phyloP scores from a whole-genome alignment of 2,113 vertebrate species.

The Scolopax mira region DNA sequence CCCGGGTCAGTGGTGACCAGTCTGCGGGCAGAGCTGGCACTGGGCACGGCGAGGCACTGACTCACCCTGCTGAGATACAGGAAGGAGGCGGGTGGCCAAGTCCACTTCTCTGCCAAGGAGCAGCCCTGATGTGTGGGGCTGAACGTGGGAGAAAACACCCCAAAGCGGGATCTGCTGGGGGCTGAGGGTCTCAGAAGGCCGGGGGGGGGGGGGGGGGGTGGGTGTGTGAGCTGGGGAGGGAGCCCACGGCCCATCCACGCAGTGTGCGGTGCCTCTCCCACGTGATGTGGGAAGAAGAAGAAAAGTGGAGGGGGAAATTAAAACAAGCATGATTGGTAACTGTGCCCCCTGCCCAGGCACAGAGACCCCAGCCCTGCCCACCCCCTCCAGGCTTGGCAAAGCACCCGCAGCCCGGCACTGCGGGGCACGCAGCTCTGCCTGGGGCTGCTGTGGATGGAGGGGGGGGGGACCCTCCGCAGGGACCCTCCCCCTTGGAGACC shows the following conservation, averaged over 20 bases:
- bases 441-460: background rate
- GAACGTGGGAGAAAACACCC: background rate
- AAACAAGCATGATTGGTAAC: background rate
- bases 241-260: background rate
- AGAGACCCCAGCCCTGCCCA: background rate
- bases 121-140: background rate
- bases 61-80: conserved; percentile 46
- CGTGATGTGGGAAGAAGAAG: background rate
- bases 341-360: background rate
- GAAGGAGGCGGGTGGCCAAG: conserved; percentile 30
- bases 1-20: background rate
- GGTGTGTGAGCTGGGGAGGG: background rate
- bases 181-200: background rate
- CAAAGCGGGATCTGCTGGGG: background rate
- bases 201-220: too few species aligned
- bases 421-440: background rate
- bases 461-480: background rate
- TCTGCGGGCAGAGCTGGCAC: background rate
- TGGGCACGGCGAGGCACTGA: conserved; percentile 30
- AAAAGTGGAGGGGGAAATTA: background rate
- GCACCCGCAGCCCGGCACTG: background rate
- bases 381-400: background rate
- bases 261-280: rapidly evolving
- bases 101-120: background rate
- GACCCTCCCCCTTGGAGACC: background rate